Conservation (phyloP, 1,140 invertebrate species). For the Uloborus diversus region DNA sequence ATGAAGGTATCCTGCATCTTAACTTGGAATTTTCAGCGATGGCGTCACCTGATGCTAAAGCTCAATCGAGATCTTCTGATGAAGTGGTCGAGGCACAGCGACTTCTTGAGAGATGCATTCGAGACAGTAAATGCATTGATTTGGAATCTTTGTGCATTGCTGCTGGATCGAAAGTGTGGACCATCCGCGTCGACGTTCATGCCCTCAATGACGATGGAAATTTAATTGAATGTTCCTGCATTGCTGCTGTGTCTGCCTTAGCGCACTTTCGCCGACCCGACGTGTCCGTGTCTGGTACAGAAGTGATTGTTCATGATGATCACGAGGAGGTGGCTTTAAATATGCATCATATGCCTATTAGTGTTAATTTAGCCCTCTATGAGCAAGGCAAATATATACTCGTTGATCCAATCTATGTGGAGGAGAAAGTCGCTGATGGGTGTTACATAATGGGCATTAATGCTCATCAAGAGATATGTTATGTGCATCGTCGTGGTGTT, state of each 20-base stretch:
- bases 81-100: conserved; percentile 81
- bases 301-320: conserved; percentile 83
- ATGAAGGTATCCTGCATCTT: conserved; percentile 86
- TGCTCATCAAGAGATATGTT: conserved; percentile 88
- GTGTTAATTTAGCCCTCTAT: conserved; percentile 86
- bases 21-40: conserved; percentile 88
- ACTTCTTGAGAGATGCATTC: conserved; percentile 87
- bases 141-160: conserved; percentile 93
- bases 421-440: conserved; percentile 84
- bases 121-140: conserved; percentile 84
- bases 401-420: conserved; percentile 79
- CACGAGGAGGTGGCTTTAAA: conserved; percentile 86
- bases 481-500: conserved; percentile 83
- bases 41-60: conserved; percentile 81
- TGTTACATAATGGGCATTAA: conserved; percentile 87
- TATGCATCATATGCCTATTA: conserved; percentile 89
- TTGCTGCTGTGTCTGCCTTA: conserved; percentile 86
- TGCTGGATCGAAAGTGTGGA: conserved; percentile 77
- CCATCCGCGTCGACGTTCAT: conserved; percentile 77
- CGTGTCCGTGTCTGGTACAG: conserved; percentile 84
- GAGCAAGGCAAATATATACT: conserved; percentile 70
- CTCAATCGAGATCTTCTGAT: conserved; percentile 73
- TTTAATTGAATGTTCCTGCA: conserved; percentile 87
- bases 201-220: conserved; percentile 95
- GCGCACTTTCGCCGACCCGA: conserved; percentile 90